These are phyloP conservation scores for Lacerta agilis DNA, from an alignment of 2,797 vertebrate genomes.

Conservation along the genomic window DNA sequence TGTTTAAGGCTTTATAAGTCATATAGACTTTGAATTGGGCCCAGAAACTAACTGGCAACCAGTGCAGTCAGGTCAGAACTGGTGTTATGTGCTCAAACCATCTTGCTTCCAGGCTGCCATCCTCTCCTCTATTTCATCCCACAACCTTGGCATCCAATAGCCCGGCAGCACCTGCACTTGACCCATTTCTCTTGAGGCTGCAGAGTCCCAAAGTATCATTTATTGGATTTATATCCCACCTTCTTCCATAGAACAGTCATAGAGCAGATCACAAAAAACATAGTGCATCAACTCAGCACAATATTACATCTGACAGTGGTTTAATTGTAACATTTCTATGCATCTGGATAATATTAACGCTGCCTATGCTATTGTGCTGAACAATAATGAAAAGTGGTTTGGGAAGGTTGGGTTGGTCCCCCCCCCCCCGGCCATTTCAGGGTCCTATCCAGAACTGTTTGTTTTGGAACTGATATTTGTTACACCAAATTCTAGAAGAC, in stretches of 20 bases:
- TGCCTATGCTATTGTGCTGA: background rate
- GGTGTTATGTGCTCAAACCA: too few relatives aligned
- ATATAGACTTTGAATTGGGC: too few relatives aligned
- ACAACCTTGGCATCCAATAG: background rate
- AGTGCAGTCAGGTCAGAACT: too few relatives aligned
- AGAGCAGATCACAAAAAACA: too few relatives aligned
- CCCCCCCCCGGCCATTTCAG: background rate
- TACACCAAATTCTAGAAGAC: background rate
- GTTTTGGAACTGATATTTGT: slow-evolving; percentile 21
- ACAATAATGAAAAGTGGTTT: background rate
- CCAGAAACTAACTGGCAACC: too few relatives aligned
- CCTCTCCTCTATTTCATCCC: background rate
- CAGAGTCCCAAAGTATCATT: background rate
- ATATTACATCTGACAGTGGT: background rate
- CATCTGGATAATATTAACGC: background rate
- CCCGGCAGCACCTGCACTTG: background rate
- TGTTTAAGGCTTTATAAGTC: too few relatives aligned
- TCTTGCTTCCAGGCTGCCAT: too few relatives aligned
- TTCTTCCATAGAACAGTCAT: too few relatives aligned
- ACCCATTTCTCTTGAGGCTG: background rate
- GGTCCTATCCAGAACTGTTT: background rate
- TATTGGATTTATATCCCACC: too few relatives aligned
- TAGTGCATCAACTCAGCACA: too few relatives aligned
- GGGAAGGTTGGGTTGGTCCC: rapidly evolving
- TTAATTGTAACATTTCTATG: background rate